Conservation (phyloP, 2,113 vertebrate species). For the Beaufortia kweichowensis region DNA sequence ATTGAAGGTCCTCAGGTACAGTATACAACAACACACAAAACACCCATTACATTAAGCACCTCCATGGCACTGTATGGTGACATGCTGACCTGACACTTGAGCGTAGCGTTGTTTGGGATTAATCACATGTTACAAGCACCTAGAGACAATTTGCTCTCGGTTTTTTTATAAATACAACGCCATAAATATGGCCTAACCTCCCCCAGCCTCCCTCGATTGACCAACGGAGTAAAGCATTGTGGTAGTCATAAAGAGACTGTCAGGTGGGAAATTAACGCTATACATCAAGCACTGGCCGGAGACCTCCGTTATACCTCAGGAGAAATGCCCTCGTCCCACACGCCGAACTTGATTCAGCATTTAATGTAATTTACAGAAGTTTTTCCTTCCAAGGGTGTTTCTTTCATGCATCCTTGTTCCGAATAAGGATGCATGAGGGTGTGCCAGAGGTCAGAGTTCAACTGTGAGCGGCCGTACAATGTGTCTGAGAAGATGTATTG, state of each 20-base stretch:
- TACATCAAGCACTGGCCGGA: slow-evolving; percentile 72
- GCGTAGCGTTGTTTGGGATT: slow-evolving; percentile 50
- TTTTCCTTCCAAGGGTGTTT: slow-evolving; percentile 16
- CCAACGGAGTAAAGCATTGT: slow-evolving; percentile 45
- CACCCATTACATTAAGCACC: slow-evolving; percentile 23
- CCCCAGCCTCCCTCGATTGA: slow-evolving; percentile 37
- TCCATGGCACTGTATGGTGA: background rate
- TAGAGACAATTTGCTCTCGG: slow-evolving; percentile 69
- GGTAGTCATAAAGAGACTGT: slow-evolving; percentile 74
- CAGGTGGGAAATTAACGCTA: slow-evolving; percentile 79
- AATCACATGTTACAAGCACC: slow-evolving; percentile 53
- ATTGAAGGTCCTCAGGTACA: slow-evolving; percentile 27
- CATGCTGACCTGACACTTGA: slow-evolving; percentile 29
- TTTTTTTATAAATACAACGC: slow-evolving; percentile 59
- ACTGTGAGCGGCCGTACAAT: slow-evolving; percentile 19
- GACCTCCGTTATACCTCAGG: slow-evolving; percentile 53
- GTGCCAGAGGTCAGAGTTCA: slow-evolving; percentile 44
- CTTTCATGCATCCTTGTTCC: slow-evolving; percentile 2
- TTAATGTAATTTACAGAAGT: slow-evolving; percentile 49
- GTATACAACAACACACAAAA: slow-evolving; percentile 18
- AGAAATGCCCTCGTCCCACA: slow-evolving; percentile 42
- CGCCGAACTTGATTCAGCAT: slow-evolving; percentile 44
- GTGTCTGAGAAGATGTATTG: slow-evolving; percentile 49
- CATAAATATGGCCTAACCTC: slow-evolving; percentile 57
- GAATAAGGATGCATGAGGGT: slow-evolving; percentile 21